Evolutionary conservation across 2,888 invertebrate genomes (phyloP), one percentile per base, ranked within the genome.

Genomic region (Hypena proboscidalis): DNA sequence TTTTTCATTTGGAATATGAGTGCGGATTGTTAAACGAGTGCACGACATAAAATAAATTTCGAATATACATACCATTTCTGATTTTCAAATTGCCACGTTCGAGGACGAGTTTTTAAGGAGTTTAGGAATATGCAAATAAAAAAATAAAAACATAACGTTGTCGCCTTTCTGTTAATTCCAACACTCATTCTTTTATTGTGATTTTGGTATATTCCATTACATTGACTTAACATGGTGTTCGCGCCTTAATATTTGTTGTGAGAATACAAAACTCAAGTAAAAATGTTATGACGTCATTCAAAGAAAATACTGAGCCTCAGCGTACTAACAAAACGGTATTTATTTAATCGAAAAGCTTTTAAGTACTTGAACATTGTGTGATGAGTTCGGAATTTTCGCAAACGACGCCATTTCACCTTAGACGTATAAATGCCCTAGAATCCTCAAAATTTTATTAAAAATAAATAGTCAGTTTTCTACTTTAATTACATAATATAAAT

Each of bases 111-210:
- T 70, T 70, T 72, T 51, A 64, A 74, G 80, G 82, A 70, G 61
- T 67, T 61, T 74, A 77, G 82, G 74, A 55, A 70, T 67, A 71
- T 75, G 62, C 54, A 78, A 75, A 70, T 51, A 84, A 80, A 77
- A 82, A 85, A 85, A 86, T 80, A 80, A 83, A 85, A 80, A 53
- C 56, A 62, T 50, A 65, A 62, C 51, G 31, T 79, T 82, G 76
- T 89, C 80, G 80, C 80, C 82, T 85, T 81, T 87, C 88, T 85
- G 89, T 91, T 91, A 91, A 90, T 90, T 91, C 85, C 90, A 89
- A 90, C 91, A 91, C 90, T 91, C 88, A 89, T 91, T 88, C 83
- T 90, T 91, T 91, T 85, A 91, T 91, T 90, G 82, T 81, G 81
- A 82, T 87, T 86, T 89, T 85, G 83, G 83, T 86, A 81, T 83